A percentile compares a stretch with the other conserved stretches of the same genome.
Evolutionary conservation across 2,888 invertebrate genomes (phyloP).

Genomic region (Lepas anatifera): DNA sequence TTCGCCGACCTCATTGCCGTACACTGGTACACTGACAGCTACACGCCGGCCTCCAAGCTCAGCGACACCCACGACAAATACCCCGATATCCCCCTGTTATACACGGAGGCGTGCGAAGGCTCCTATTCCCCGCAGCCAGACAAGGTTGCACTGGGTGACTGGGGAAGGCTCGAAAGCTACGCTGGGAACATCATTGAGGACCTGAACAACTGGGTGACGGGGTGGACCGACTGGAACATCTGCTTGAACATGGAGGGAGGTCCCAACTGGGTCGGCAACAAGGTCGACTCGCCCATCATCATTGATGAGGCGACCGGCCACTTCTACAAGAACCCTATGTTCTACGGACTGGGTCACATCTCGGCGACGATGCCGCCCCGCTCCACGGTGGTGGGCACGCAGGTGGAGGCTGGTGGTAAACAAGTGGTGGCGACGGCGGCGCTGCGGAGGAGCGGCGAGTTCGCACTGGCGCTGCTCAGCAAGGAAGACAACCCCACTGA

Average conservation of each 20-base stretch:
- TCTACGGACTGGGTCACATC: constrained; percentile 43
- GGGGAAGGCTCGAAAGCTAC: constrained; percentile 41
- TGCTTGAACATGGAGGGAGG: constrained; percentile 40
- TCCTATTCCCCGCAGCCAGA: constrained; percentile 17
- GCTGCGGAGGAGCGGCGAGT: too few species aligned
- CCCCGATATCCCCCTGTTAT: constrained; percentile 41
- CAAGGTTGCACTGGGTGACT: constrained; percentile 38
- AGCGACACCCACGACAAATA: constrained; percentile 34
- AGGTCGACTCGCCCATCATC: constrained; percentile 42
- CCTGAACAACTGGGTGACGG: constrained; percentile 39
- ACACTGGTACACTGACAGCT: constrained; percentile 41
- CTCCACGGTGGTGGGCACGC: too few species aligned
- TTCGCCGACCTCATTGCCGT: constrained; percentile 40
- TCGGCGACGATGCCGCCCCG: constrained; percentile 29
- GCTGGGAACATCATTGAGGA: constrained; percentile 40
- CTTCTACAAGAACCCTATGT: constrained; percentile 46
- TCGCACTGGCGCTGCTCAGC: too few species aligned
- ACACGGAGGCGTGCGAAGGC: constrained; percentile 41
- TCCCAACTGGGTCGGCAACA: constrained; percentile 42
- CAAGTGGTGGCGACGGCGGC: too few species aligned
- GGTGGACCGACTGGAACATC: constrained; percentile 46
- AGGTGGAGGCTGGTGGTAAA: too few species aligned
- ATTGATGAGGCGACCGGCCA: constrained; percentile 33
- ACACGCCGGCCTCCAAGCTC: constrained; percentile 33
- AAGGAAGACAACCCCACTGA: too few species aligned